Base-by-base conservation (phyloP, 1,140 invertebrate species). In the Ceratina calcarata region DNA sequence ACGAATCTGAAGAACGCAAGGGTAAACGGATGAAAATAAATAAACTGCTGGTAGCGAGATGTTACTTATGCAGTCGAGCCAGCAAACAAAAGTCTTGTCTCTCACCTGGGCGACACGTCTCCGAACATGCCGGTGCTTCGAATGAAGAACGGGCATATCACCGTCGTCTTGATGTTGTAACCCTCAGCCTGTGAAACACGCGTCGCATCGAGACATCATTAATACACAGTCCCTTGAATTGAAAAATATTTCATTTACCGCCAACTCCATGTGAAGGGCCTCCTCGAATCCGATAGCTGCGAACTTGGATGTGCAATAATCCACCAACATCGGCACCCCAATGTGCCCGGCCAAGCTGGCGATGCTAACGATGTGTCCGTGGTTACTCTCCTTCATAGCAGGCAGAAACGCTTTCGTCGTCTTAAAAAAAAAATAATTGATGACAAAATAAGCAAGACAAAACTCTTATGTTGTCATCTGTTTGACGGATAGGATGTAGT, bases 261-360 rank as follows among this genome's bases (percentile, higher is more conserved):
- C 95, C 60, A 98, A 91, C 91, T 98, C 98, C 62, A 96, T 93
- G 71, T 95, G 93, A 13, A 99, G 92, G 6, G 98, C 95, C 90
- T 99, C 98, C 85, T 98, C 96, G 91, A 99, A 98, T 53, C 98
- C 98, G 67, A 98, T 96, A 27, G 97, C 98, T 1, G 97, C 98
- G 89, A 96, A 97, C 94, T 99, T 99, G 15, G 97, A 98, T 2
- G 98, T 95, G 91, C 98, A 99, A 92, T 99, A 99, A 92, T 99
- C 98, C 10, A 97, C 96, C 70, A 99, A 94, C 90, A 97, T 97
- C 70, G 95, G 93, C 64, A 96, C 94, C 24, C 97, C 96, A 16
- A 95, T 94, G 82, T 97, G 94, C 12, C 98, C 99, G 20, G 98
- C 99, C 90, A 99, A 94, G 65, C 97, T 99, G 0, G 99, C 97